A percentile compares a stretch with the other conserved stretches of the same genome.
Evolutionary conservation across 2,888 invertebrate genomes (phyloP).

Genomic region (Sesia bembeciformis): DNA sequence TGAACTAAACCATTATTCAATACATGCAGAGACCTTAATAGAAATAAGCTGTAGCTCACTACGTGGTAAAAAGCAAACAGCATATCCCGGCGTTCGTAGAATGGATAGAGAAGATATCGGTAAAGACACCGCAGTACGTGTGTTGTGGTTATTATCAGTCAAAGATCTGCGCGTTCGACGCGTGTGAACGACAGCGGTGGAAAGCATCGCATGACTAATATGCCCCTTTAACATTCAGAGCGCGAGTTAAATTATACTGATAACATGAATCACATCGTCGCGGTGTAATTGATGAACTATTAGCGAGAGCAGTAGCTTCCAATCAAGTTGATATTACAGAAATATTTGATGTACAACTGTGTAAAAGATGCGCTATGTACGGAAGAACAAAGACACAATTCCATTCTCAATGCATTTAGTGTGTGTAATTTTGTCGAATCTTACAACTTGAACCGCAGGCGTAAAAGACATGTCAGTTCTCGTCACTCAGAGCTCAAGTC

Average conservation of each 20-base stretch:
- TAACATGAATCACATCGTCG: slow-evolving; percentile 24
- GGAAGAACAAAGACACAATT: no score
- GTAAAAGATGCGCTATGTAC: no score
- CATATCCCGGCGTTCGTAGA: background rate
- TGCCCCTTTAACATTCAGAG: slow-evolving; percentile 49
- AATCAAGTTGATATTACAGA: no score
- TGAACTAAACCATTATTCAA: no score
- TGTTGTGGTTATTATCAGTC: slow-evolving; percentile 25
- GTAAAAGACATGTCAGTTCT: slow-evolving; percentile 6
- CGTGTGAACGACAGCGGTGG: slow-evolving; percentile 51
- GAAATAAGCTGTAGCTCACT: background rate
- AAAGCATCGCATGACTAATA: slow-evolving; percentile 58
- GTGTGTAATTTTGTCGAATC: no score
- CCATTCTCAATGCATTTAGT: no score
- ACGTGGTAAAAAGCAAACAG: background rate
- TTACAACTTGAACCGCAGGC: background rate
- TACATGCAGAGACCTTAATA: background rate
- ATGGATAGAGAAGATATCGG: background rate
- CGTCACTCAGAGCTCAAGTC: slow-evolving; percentile 8
- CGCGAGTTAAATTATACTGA: slow-evolving; percentile 35
- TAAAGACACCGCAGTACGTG: slow-evolving; percentile 6
- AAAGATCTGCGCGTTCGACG: slow-evolving; percentile 35
- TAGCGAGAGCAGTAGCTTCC: no score
- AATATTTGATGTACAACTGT: no score
- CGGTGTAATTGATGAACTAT: no score